Evolutionary conservation across 2,113 vertebrate species (phyloP).

Genomic region (Brachyhypopomus occidentalis): DNA sequence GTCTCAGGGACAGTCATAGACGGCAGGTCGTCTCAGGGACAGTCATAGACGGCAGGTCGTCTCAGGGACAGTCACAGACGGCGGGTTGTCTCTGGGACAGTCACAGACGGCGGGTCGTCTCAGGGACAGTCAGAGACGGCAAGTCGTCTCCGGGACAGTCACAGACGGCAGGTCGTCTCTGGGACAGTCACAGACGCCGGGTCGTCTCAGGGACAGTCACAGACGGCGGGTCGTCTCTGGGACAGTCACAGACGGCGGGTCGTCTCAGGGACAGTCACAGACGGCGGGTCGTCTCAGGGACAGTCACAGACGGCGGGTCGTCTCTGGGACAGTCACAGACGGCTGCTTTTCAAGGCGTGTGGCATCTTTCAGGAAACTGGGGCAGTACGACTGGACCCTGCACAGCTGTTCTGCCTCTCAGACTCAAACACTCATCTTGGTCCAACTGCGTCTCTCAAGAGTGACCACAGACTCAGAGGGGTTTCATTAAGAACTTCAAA

Average conservation of each 20-base stretch:
- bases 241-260: background rate
- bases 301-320: background rate
- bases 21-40: too few relatives aligned
- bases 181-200: background rate
- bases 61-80: too few relatives aligned
- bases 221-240: background rate
- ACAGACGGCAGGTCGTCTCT: slow-evolving; percentile 10
- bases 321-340: slow-evolving; percentile 8
- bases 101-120: too few relatives aligned
- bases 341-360: background rate
- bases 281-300: background rate
- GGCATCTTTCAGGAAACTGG: slow-evolving; percentile 13
- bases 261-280: background rate
- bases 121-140: too few relatives aligned
- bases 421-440: slow-evolving; percentile 17
- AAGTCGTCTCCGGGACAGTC: too few relatives aligned
- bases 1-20: too few relatives aligned
- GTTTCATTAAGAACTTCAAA: slow-evolving; percentile 38
- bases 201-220: background rate
- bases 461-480: background rate
- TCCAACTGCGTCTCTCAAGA: slow-evolving; percentile 32
- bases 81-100: too few relatives aligned
- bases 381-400: slow-evolving; percentile 21
- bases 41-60: too few relatives aligned
- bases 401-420: slow-evolving; percentile 31